Base-by-base conservation (phyloP, 2,797 vertebrate genomes). In the Megalops cyprinoides region DNA sequence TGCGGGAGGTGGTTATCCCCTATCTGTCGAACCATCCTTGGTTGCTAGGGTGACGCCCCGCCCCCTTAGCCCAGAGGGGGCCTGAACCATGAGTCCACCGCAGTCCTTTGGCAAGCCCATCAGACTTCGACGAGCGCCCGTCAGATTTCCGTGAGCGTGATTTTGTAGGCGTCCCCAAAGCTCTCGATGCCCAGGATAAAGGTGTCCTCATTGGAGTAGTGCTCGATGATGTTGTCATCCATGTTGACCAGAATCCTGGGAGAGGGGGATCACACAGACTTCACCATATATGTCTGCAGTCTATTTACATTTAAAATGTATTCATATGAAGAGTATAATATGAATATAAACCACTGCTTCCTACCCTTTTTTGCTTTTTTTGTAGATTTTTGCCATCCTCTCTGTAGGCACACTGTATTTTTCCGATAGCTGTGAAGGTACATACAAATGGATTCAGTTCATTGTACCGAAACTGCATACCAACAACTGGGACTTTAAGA, bases 311-410 rank as follows among this genome's bases (percentile, higher is more conserved):
- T 49, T 76, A 39, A 76, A 76, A 53, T 48, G 23, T 25, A 28
- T 12, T 20, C 18, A 15, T 18, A 49, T 0, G 31, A 28, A 14
- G 4, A 28, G n/a, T 49, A 23, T 49, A 76, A 76, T 53, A 48
- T 42, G 10, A 71, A 42, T n/a, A 46, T 7, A 31, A 60, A 37
- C 31, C 46, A n/a, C n/a, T n/a, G n/a, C n/a, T n/a, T 62, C 95
- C 96, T 92, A 99, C 97, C 98, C 98, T 90, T 98, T 99, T 94
- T 99, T 99, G 92, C 96, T 98, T 88, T 97, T 99, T 90, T 99
- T 98, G 90, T 98, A 99, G 88, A 99, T 95, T 89, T 97, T 99
- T 81, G 89, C 83, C 85, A 96, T 98, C 90, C 96, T 97, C 89
- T 97, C 94, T 74, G 91, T 90, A 0, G 97, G 96, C 15, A 99